Percentiles rank a stretch among this genome's conserved stretches.
phyloP scores from a whole-genome alignment of 2,113 vertebrate genomes.

The Larimichthys polyactis region DNA sequence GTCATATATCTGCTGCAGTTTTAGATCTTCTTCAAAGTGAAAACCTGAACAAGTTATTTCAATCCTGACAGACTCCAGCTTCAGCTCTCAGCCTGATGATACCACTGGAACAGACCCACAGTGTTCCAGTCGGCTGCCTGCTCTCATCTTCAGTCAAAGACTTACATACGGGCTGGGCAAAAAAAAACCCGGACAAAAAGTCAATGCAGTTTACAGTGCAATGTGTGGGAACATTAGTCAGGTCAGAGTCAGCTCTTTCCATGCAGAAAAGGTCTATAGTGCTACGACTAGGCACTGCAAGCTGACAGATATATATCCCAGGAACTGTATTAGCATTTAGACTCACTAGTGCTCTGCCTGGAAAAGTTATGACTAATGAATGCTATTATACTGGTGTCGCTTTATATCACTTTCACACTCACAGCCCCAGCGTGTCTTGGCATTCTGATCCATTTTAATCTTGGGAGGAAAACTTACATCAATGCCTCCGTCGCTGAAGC shows the following conservation, averaged over 20 bases:
- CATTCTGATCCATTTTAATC: conserved; percentile 29
- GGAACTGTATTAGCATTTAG: conserved; percentile 61
- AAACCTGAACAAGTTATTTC: neutral
- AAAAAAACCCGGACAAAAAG: conserved; percentile 28
- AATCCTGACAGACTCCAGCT: neutral
- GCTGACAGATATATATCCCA: conserved; percentile 50
- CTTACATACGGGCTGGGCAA: conserved; percentile 1
- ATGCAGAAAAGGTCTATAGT: conserved; percentile 26
- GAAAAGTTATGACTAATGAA: conserved; percentile 55
- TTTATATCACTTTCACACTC: conserved; percentile 29
- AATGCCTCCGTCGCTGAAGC: conserved; percentile 21
- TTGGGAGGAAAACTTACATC: conserved; percentile 16
- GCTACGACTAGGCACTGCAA: neutral
- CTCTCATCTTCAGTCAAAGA: conserved; percentile 33
- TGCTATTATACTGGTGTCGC: conserved; percentile 22
- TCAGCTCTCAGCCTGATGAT: neutral
- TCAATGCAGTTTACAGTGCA: conserved; percentile 58
- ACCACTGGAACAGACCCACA: neutral
- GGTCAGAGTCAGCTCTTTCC: conserved; percentile 38
- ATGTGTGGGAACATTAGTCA: conserved; percentile 48
- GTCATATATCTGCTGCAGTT: neutral
- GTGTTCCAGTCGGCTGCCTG: conserved; percentile 4
- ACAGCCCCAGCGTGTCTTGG: conserved; percentile 10
- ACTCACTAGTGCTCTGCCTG: conserved; percentile 31
- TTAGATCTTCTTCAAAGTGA: neutral